Percentiles rank a stretch among this genome's conserved stretches.
phyloP scores from a whole-genome alignment of 2,113 vertebrate genomes.

The Gymnogyps californianus region DNA sequence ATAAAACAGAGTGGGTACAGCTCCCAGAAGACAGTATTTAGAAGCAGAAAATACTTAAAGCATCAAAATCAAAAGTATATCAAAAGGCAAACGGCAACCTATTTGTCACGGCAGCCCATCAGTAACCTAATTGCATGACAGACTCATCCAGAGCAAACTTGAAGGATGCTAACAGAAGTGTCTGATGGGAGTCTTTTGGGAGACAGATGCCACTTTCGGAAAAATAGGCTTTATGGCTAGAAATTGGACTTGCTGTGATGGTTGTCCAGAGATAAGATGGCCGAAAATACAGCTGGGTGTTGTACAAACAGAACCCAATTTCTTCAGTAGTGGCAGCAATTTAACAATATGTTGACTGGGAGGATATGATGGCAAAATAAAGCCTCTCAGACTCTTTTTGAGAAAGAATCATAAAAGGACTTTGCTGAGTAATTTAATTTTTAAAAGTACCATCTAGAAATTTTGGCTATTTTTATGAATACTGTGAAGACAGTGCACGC shows the following conservation, averaged over 20 bases:
- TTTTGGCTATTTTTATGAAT: neutral
- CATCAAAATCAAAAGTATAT: constrained; percentile 43
- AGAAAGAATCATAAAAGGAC: neutral
- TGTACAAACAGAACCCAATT: constrained; percentile 49
- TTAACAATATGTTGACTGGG: neutral
- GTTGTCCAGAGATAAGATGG: constrained; percentile 38
- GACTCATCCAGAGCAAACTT: constrained; percentile 50
- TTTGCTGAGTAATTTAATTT: neutral
- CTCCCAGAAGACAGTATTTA: constrained; percentile 31
- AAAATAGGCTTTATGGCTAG: constrained; percentile 52
- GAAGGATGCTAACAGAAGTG: constrained; percentile 49
- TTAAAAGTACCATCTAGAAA: neutral
- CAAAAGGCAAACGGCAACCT: constrained; percentile 36
- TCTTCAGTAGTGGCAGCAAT: neutral
- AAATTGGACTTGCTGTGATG: constrained; percentile 50
- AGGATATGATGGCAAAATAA: neutral
- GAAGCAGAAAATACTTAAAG: constrained; percentile 53
- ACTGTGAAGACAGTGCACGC: neutral
- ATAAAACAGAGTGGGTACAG: constrained; percentile 1
- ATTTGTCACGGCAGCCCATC: constrained; percentile 32
- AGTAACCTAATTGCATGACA: constrained; percentile 41
- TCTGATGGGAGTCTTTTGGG: constrained; percentile 49
- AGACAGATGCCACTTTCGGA: constrained; percentile 30
- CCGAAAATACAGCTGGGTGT: constrained; percentile 46
- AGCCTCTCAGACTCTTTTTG: neutral